A percentile compares a stretch with the other conserved stretches of the same genome.
These are phyloP conservation scores for Varanus salvator DNA, from an alignment of 2,113 vertebrate genomes.

Conservation along the genomic window DNA sequence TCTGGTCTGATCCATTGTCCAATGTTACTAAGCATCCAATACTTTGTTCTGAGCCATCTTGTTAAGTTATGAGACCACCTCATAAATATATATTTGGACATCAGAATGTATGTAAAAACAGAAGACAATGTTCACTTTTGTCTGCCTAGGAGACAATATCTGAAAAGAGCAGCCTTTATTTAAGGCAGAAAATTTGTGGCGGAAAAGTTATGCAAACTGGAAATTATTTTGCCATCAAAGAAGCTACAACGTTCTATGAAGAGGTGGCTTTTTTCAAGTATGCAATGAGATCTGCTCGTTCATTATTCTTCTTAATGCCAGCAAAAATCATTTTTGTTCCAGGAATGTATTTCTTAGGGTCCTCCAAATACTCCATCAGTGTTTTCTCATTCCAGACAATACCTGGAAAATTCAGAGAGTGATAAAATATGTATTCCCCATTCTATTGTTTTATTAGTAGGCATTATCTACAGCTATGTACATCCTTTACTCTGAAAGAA, in stretches of 20 bases:
- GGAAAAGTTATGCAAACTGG: slow-evolving; percentile 37
- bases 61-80: not conserved
- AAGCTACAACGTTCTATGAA: slow-evolving; percentile 54
- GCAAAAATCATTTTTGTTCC: slow-evolving; percentile 89
- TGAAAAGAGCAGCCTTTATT: slow-evolving; percentile 50
- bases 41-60: not conserved
- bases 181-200: slow-evolving; percentile 38
- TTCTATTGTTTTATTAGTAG: slow-evolving; percentile 2
- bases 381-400: slow-evolving; percentile 82
- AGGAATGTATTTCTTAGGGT: slow-evolving; percentile 90
- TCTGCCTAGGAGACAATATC: slow-evolving; percentile 12
- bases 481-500: not conserved
- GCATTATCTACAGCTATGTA: not conserved
- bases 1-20: not conserved
- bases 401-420: slow-evolving; percentile 64
- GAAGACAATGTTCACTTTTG: not conserved
- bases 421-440: slow-evolving; percentile 44
- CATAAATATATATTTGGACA: not conserved
- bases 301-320: slow-evolving; percentile 89
- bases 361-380: slow-evolving; percentile 86
- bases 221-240: slow-evolving; percentile 36
- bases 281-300: slow-evolving; percentile 82
- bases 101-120: not conserved
- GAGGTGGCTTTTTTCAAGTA: slow-evolving; percentile 87
- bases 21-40: not conserved